Conservation (phyloP, 2,888 invertebrate genomes). For the Reticulitermes lucifugus region DNA sequence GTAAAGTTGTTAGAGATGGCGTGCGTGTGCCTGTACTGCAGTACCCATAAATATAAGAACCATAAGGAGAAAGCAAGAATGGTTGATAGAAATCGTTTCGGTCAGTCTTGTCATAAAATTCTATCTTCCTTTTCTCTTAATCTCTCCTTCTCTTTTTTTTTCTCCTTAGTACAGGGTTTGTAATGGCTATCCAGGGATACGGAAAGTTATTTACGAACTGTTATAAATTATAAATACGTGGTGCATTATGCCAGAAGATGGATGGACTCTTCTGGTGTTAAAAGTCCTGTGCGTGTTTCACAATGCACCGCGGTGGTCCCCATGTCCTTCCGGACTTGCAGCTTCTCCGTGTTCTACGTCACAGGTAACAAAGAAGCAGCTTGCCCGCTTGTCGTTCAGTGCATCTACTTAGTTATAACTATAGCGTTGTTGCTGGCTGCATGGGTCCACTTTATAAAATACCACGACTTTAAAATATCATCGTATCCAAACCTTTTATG, state of each 20-base stretch:
- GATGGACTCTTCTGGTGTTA: constrained; percentile 14
- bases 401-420: too few species aligned
- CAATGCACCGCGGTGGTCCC: neutral
- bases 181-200: neutral
- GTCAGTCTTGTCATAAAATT: constrained; percentile 8
- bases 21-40: too few species aligned
- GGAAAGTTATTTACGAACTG: constrained; percentile 1
- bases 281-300: neutral
- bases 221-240: constrained; percentile 13
- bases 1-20: too few species aligned
- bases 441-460: too few species aligned
- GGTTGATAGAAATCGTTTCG: neutral
- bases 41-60: neutral
- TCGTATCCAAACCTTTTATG: too few species aligned
- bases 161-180: neutral
- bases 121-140: neutral
- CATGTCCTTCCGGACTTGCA: too few species aligned
- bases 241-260: neutral
- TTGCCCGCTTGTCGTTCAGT: too few species aligned
- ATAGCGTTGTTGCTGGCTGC: too few species aligned
- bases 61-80: neutral
- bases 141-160: neutral
- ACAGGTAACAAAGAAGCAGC: too few species aligned
- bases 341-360: too few species aligned
- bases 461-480: too few species aligned